phyloP scores from a whole-genome alignment of 2,888 invertebrate genomes.

The Atethmia centrago region DNA sequence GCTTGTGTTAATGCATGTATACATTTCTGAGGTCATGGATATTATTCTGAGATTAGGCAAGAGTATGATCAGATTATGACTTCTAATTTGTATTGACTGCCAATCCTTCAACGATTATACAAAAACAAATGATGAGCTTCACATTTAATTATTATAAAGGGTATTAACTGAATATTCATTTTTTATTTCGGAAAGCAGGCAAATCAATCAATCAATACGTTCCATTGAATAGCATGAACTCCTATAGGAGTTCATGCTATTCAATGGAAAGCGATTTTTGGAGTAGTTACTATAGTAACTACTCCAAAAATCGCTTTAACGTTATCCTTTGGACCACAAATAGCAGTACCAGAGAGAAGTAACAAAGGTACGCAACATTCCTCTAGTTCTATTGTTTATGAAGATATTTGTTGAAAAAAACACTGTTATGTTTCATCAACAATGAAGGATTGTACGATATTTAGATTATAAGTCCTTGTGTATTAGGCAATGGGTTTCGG shows the following conservation, averaged over 20 bases:
- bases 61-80: constrained; percentile 7
- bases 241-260: too few species aligned
- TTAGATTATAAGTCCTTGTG: constrained; percentile 46
- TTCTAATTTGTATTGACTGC: constrained; percentile 8
- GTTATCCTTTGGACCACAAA: constrained; percentile 32
- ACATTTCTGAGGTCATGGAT: constrained; percentile 35
- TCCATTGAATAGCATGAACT: too few species aligned
- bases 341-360: constrained; percentile 24
- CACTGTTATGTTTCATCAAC: constrained; percentile 55
- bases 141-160: not conserved
- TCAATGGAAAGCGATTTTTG: too few species aligned
- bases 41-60: constrained; percentile 22
- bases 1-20: constrained; percentile 25
- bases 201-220: not conserved
- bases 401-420: constrained; percentile 61
- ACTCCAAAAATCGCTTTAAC: not conserved
- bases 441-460: constrained; percentile 43
- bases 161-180: not conserved
- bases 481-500: constrained; percentile 9
- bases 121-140: not conserved
- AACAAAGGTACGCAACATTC: constrained; percentile 57
- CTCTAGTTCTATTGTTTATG: constrained; percentile 62
- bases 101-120: not conserved
- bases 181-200: not conserved
- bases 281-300: not conserved